Evolutionary conservation across 1,140 invertebrate species (phyloP), one percentile per base, ranked within the genome.

Genomic region (Venustaconcha ellipsiformis): DNA sequence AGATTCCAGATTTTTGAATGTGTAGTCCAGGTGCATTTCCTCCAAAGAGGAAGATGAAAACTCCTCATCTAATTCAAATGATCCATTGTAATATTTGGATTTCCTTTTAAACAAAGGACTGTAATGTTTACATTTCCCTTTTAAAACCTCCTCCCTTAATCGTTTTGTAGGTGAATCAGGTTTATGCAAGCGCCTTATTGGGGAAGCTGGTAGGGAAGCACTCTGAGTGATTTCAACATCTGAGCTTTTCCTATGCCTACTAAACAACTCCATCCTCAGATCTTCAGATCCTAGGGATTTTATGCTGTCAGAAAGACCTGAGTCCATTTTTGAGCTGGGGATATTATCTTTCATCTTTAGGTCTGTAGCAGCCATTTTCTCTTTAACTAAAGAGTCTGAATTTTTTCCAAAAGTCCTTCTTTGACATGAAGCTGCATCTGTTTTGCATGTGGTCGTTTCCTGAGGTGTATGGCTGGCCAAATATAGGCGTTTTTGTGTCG

Each of bases 1-100:
- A 67, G 95, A 96, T 91, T 98, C 96, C 72, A 98, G 92, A 89
- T 98, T 95, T 76, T 94, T 93, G 86, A 96, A 97, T 89, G 94
- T 94, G 74, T 93, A 78, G 57, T 75, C 93, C 91, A 78, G 91
- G 84, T 88, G 94, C 87, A 88, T 95, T 15, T 87, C 84, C 68
- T 90, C 89, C 37, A 86, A 76, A 37, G 86, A 92, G 92, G 71
- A 93, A 90, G 23, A 92, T 8, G 80, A 92, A n/a, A 97, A 95
- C 83, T 96, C 95, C 84, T 97, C 95, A 0, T 95, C 96, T 89
- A 95, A 96, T 84, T 97, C 96, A 23, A 94, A 93, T 55, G 93
- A 92, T 15, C 69, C 56, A n/a, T 67, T 26, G 14, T 67, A 77
- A 73, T 82, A 82, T 65, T 82, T 84, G 20, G 82, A 81, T 71